Conservation (phyloP, 2,113 vertebrate genomes). For the Bos indicus region DNA sequence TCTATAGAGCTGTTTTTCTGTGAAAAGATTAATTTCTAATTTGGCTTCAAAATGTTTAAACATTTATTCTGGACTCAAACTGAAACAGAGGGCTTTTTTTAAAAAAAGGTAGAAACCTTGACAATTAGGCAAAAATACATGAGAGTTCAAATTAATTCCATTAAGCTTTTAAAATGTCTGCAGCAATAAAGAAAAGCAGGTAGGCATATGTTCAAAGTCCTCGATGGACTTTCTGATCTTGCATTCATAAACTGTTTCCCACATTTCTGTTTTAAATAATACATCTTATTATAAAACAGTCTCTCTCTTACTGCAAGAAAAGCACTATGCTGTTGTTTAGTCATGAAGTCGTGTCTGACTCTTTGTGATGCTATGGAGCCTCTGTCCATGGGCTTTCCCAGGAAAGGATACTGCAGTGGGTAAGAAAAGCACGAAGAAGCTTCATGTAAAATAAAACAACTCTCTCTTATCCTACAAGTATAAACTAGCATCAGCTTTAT, state of each 20-base stretch:
- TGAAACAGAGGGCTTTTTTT: background rate
- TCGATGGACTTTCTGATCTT: background rate
- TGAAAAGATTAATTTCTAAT: background rate
- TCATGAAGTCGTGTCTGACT: rapidly evolving
- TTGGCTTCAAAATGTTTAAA: background rate
- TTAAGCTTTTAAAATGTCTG: background rate
- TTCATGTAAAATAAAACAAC: background rate
- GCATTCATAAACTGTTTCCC: background rate
- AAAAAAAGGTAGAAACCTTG: background rate
- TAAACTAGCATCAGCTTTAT: background rate
- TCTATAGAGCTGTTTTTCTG: background rate
- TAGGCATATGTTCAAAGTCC: background rate
- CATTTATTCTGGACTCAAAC: background rate
- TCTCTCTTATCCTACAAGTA: background rate
- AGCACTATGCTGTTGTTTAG: background rate
- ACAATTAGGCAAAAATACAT: background rate
- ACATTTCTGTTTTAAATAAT: background rate
- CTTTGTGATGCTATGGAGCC: background rate
- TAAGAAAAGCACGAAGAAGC: background rate
- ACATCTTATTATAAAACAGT: background rate
- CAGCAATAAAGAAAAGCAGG: background rate
- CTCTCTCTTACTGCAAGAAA: background rate
- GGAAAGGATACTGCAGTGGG: background rate
- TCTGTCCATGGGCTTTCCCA: background rate
- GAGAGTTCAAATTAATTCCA: background rate